Base-by-base conservation (phyloP, 1,140 invertebrate genomes). In the Centruroides vittatus region DNA sequence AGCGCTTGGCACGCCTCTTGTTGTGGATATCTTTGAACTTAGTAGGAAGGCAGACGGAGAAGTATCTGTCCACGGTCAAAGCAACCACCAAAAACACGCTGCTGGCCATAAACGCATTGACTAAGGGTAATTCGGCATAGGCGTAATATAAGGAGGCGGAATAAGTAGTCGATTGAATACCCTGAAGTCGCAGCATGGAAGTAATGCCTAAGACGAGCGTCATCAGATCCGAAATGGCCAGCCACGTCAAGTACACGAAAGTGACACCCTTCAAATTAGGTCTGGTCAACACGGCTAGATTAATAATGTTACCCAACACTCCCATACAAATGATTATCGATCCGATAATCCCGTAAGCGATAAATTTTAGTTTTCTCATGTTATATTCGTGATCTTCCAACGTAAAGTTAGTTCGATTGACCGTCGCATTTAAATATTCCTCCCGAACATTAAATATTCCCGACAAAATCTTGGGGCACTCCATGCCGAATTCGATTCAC, bases 191-290 rank as follows among this genome's bases (percentile, higher is more conserved):
- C 36, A 82, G 76, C 36, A 84, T 74, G 59, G 86, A 80, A 46
- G 84, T 77, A 66, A 84, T 76, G 1, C 82, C 80, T 66, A 86
- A 85, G 4, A 84, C 82, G 61, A 86, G 80, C 61, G 85, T 84
- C 35, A 83, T 67, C 59, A 73, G 58, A 62, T 74, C 73, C 23
- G 68, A 67, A 23, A 86, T 84, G 36, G 84, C 84, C 65, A 86
- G 79, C 79, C 9, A 84, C 83, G 71, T 86, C 84, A 57, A 82
- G 68, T 86, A 86, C 67, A 85, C 82, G 70, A 86, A 86, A 51
- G 84, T 84, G 3, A 80, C 82, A n/a, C 84, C 84, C 59, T 81
- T 78, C 82, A 86, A 84, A 64, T 86, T 85, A 48, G 82, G 79
- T 51, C 84, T 77, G 23, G 83, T 85, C 9, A 86, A 77, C 3